phyloP scores from a whole-genome alignment of 2,797 vertebrate species.

The Sebastolobus altivelis region DNA sequence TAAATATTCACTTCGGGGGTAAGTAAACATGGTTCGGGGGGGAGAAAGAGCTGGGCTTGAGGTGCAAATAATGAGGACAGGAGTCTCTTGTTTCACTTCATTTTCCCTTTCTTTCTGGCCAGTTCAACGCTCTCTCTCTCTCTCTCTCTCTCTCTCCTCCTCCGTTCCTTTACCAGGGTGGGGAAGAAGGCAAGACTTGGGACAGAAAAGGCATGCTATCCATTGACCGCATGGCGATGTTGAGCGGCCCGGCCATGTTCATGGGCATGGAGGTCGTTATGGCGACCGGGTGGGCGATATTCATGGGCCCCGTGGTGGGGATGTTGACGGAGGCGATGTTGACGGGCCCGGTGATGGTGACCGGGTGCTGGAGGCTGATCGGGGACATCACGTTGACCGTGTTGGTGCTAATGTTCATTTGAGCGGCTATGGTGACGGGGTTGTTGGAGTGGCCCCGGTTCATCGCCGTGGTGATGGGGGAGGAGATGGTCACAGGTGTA shows the following conservation, averaged over 20 bases:
- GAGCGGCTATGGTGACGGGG: conserved; percentile 96
- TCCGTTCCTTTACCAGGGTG: conserved; percentile 90
- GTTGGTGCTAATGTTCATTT: conserved; percentile 98
- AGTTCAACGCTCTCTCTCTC: conserved; percentile 24
- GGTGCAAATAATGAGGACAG: conserved; percentile 59
- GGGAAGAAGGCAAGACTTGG: conserved; percentile 96
- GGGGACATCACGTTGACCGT: conserved; percentile 96
- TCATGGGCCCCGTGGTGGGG: conserved; percentile 88
- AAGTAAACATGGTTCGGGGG: conserved; percentile 52
- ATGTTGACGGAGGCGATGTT: conserved; percentile 92
- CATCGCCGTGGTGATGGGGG: conserved; percentile 83
- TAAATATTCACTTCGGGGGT: conserved; percentile 64
- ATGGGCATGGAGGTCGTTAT: conserved; percentile 95
- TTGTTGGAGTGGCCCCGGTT: conserved; percentile 85
- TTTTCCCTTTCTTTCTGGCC: conserved; percentile 73
- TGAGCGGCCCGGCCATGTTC: conserved; percentile 92
- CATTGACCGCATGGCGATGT: conserved; percentile 95
- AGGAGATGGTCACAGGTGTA: conserved; percentile 79
- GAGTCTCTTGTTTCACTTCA: conserved; percentile 69
- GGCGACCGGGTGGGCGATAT: conserved; percentile 96
- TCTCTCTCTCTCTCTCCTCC: background rate
- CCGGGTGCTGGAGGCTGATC: conserved; percentile 95
- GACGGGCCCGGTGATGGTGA: conserved; percentile 96
- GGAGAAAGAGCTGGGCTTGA: conserved; percentile 35
- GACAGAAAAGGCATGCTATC: conserved; percentile 94